Percentiles rank a stretch among this genome's conserved stretches.
Conservation (phyloP, 2,888 invertebrate genomes). For the Leptogaster cylindrica region DNA sequence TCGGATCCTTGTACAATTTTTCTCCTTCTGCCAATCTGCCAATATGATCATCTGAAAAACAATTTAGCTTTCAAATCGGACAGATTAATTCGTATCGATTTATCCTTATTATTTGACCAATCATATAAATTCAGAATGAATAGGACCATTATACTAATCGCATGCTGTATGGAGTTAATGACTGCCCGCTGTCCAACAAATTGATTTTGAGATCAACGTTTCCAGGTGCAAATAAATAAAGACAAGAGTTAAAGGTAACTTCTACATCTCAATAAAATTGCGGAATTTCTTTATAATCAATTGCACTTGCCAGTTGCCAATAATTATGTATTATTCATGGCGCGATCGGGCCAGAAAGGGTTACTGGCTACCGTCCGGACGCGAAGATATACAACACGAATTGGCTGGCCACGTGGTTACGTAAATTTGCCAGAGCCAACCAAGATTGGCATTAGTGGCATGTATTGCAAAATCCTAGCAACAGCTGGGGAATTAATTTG, state of each 20-base stretch:
- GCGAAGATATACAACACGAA: not conserved
- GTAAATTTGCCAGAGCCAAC: not conserved
- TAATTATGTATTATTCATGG: constrained; percentile 37
- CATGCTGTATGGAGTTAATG: constrained; percentile 28
- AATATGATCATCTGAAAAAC: too few relatives aligned
- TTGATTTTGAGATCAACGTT: constrained; percentile 36
- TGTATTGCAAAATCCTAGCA: not conserved
- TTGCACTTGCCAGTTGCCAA: constrained; percentile 32
- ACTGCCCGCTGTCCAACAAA: constrained; percentile 32
- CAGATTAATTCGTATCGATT: constrained; percentile 33
- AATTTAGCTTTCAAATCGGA: constrained; percentile 36
- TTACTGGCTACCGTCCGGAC: constrained; percentile 1
- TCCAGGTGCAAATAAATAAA: constrained; percentile 33
- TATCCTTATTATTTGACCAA: constrained; percentile 34
- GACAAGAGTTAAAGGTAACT: constrained; percentile 23
- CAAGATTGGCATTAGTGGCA: constrained; percentile 14
- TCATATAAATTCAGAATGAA: constrained; percentile 34
- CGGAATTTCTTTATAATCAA: constrained; percentile 33
- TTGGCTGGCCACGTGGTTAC: constrained; percentile 21
- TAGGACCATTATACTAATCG: constrained; percentile 33
- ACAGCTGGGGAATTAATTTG: not conserved
- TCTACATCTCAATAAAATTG: constrained; percentile 30
- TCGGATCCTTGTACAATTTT: too few relatives aligned
- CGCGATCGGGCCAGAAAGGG: constrained; percentile 10
- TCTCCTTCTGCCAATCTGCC: too few relatives aligned